A percentile compares a stretch with the other conserved stretches of the same genome.
Conservation (phyloP, 2,888 invertebrate species). For the Hirtodrosophila trivittata region DNA sequence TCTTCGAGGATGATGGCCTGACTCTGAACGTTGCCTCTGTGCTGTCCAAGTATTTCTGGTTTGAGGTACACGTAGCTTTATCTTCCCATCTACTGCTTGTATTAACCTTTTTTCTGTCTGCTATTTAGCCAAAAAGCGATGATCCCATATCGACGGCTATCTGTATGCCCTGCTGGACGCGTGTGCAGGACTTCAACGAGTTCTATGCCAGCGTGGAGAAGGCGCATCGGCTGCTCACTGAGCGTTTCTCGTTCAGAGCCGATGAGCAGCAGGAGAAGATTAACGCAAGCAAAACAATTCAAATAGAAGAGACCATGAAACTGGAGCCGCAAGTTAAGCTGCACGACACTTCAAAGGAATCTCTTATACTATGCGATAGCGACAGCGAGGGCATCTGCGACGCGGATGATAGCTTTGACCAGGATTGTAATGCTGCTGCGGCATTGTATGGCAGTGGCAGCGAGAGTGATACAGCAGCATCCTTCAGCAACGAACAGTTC, state of each 20-base stretch:
- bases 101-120: slow-evolving; percentile 2
- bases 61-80: slow-evolving; percentile 70
- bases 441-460: slow-evolving; percentile 28
- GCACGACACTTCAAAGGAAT: slow-evolving; percentile 11
- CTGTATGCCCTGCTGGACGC: slow-evolving; percentile 79
- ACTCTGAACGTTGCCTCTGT: slow-evolving; percentile 76
- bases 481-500: slow-evolving; percentile 66
- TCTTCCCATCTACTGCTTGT: background rate
- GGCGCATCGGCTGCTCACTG: slow-evolving; percentile 79
- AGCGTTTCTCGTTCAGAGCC: slow-evolving; percentile 68
- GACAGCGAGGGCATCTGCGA: slow-evolving; percentile 13
- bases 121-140: slow-evolving; percentile 65
- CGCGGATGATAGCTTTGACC: slow-evolving; percentile 1
- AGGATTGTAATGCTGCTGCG: slow-evolving; percentile 14
- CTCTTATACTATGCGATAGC: background rate
- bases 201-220: slow-evolving; percentile 76
- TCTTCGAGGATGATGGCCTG: slow-evolving; percentile 76
- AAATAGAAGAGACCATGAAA: background rate
- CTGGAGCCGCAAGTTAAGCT: slow-evolving; percentile 19
- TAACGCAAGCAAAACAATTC: background rate
- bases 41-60: slow-evolving; percentile 82
- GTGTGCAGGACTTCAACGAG: slow-evolving; percentile 73
- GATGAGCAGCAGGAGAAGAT: slow-evolving; percentile 26
- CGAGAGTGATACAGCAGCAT: slow-evolving; percentile 31
- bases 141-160: slow-evolving; percentile 80